Evolutionary conservation across 2,797 vertebrate genomes (phyloP).

Genomic region (Chelmon rostratus): DNA sequence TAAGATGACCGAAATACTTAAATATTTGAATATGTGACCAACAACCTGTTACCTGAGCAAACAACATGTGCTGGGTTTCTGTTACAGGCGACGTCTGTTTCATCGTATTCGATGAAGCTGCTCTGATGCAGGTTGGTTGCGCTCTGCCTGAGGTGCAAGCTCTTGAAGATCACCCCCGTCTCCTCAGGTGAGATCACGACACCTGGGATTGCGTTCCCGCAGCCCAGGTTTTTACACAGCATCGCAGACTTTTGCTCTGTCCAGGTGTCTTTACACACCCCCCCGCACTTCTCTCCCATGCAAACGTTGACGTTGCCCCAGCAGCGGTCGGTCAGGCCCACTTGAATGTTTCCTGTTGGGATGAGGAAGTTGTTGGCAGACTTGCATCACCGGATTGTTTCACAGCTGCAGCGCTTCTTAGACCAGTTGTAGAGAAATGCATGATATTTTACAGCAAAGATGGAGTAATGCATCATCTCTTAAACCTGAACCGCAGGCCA

Average conservation of each 20-base stretch:
- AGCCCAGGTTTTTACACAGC: slow-evolving; percentile 67
- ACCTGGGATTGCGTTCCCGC: not conserved
- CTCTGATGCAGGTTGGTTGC: slow-evolving; percentile 12
- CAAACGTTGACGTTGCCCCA: slow-evolving; percentile 66
- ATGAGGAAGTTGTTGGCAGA: not conserved
- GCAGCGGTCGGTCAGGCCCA: not conserved
- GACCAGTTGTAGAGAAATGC: not conserved
- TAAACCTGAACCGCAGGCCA: not conserved
- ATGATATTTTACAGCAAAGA: not conserved
- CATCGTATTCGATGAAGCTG: slow-evolving; percentile 40
- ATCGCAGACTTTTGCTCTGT: rapidly evolving
- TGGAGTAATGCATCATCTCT: not conserved
- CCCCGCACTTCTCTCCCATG: rapidly evolving
- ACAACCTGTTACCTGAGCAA: slow-evolving; percentile 74
- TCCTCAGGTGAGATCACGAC: rapidly evolving
- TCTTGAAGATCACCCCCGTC: rapidly evolving
- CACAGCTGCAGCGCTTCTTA: not conserved
- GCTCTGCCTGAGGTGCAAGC: not conserved
- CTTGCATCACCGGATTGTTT: slow-evolving; percentile 1
- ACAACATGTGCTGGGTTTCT: slow-evolving; percentile 20
- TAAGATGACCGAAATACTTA: not conserved
- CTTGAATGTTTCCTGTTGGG: not conserved
- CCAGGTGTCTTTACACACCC: slow-evolving; percentile 69
- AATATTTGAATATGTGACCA: not conserved
- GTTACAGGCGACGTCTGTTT: rapidly evolving